Conservation (phyloP, 2,888 invertebrate genomes). For the Girardia tigrina region DNA sequence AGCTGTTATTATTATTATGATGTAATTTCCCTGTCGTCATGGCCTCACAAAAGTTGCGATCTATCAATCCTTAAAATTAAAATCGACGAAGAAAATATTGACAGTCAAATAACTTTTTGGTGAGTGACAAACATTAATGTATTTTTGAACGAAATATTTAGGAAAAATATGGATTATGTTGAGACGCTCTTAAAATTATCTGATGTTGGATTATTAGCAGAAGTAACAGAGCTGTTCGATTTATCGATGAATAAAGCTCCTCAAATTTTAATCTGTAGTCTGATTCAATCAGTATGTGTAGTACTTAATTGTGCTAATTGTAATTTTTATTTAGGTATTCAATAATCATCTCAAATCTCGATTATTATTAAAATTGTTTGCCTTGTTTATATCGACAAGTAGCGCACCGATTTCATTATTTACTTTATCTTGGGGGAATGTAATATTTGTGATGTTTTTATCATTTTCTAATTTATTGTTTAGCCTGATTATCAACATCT, state of each 20-base stretch:
- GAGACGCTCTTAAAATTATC: not conserved
- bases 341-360: not conserved
- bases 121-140: not conserved
- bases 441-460: not conserved
- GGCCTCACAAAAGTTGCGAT: slow-evolving; percentile 1
- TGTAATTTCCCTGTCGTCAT: not conserved
- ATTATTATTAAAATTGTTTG: not conserved
- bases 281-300: not conserved
- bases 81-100: not conserved
- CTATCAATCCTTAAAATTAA: not conserved
- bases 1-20: not conserved
- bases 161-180: slow-evolving; percentile 7
- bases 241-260: not conserved
- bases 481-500: not conserved
- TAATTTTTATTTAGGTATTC: not conserved
- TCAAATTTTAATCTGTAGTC: slow-evolving; percentile 12
- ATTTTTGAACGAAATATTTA: not conserved
- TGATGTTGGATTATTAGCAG: not conserved
- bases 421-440: not conserved
- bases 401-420: not conserved
- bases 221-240: not conserved
- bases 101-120: not conserved
- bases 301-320: not conserved
- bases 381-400: not conserved
- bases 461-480: not conserved